A percentile compares a stretch with the other conserved stretches of the same genome.
Evolutionary conservation across 2,888 invertebrate species (phyloP).

Genomic region (Coenonympha glycerion): DNA sequence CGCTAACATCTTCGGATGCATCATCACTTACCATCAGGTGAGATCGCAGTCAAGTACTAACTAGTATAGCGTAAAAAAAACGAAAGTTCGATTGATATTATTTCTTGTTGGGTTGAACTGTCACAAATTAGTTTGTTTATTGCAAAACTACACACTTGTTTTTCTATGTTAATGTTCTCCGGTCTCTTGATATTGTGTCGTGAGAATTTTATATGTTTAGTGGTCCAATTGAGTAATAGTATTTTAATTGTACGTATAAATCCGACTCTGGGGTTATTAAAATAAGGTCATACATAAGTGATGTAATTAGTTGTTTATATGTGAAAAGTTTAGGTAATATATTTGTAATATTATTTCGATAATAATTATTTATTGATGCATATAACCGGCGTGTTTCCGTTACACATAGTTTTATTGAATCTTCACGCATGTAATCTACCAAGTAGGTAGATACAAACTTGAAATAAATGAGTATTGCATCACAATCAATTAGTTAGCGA

Average conservation of each 20-base stretch:
- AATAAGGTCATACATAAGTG: slow-evolving; percentile 9
- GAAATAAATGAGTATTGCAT: background rate
- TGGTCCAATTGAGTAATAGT: slow-evolving; percentile 20
- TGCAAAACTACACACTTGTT: slow-evolving; percentile 17
- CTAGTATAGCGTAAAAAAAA: too few relatives aligned
- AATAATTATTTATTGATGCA: slow-evolving; percentile 4
- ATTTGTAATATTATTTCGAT: too few relatives aligned
- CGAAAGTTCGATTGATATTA: too few relatives aligned
- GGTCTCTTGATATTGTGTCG: slow-evolving; percentile 21
- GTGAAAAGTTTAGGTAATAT: slow-evolving; percentile 12
- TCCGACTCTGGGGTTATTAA: slow-evolving; percentile 18
- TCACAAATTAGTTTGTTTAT: slow-evolving; percentile 22
- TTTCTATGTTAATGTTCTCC: slow-evolving; percentile 27
- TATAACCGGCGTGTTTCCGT: slow-evolving; percentile 6
- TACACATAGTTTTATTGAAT: slow-evolving; percentile 5
- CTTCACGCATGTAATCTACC: background rate
- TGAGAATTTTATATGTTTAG: slow-evolving; percentile 23
- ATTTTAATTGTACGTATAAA: slow-evolving; percentile 20
- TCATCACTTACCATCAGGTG: too few relatives aligned
- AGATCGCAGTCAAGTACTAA: too few relatives aligned
- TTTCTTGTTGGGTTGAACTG: slow-evolving; percentile 3
- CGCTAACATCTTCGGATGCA: too few relatives aligned
- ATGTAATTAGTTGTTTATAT: slow-evolving; percentile 9
- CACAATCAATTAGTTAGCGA: too few relatives aligned
- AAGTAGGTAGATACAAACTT: background rate